Percentiles rank a stretch among this genome's conserved stretches.
Conservation (phyloP, 2,888 invertebrate species). For the Xestia ashworthii region DNA sequence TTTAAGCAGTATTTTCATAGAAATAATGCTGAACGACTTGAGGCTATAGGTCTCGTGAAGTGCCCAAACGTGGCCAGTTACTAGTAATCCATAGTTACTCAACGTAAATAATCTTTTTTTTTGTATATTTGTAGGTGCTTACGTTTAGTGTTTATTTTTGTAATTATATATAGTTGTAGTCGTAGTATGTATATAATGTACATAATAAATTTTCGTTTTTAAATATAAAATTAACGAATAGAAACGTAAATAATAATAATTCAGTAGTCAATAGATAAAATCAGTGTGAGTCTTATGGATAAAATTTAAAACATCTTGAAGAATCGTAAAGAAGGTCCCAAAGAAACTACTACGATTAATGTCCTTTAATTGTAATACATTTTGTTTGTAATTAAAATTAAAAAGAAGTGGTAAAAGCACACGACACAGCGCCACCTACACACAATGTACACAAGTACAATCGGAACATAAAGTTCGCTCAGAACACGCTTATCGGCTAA, state of each 20-base stretch:
- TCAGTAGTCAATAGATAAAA: constrained; percentile 1
- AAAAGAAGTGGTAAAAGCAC: constrained; percentile 74
- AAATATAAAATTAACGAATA: too few relatives aligned
- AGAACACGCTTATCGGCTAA: constrained; percentile 84
- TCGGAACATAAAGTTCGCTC: constrained; percentile 85
- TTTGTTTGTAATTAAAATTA: constrained; percentile 78
- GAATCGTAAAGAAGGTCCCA: constrained; percentile 17
- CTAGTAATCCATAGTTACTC: neutral
- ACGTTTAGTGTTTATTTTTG: too few relatives aligned
- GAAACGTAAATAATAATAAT: neutral
- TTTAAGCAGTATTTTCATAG: neutral
- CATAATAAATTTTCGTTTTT: too few relatives aligned
- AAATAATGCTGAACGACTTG: neutral
- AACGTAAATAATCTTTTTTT: too few relatives aligned
- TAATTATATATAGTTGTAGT: too few relatives aligned
- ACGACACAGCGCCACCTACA: constrained; percentile 80
- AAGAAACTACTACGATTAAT: constrained; percentile 60
- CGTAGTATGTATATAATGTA: too few relatives aligned
- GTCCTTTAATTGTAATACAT: constrained; percentile 67
- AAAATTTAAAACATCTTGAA: constrained; percentile 6
- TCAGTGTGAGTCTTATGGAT: neutral
- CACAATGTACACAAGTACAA: constrained; percentile 79
- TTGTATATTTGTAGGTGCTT: too few relatives aligned
- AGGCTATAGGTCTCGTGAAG: too few relatives aligned
- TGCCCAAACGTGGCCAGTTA: neutral